Base-by-base conservation (phyloP, 2,888 invertebrate species). In the Chirona hameri region DNA sequence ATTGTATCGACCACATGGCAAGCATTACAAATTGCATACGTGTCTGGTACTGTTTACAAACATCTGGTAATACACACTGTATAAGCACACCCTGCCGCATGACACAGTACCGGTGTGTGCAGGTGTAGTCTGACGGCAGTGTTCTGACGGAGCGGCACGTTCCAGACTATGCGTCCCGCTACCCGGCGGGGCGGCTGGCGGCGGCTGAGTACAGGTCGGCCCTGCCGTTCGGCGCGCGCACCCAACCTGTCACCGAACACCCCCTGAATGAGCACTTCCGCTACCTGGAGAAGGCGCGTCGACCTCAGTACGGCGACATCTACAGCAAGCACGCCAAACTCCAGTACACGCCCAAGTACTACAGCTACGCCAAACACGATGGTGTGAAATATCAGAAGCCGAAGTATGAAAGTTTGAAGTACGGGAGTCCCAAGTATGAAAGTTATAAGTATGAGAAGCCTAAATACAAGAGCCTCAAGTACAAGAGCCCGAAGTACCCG, bases 261-360 rank as follows among this genome's bases (percentile, higher is more conserved):
- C 72, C 72, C 0, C 72, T 72, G 31, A 72, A 72, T 14, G 72
- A 72, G n/a, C 72, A 72, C 31, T 72, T 72, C 31, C 29, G 72
- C 27, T 27, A 72, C 9, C 31, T 72, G 31, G 31, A 29, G 15
- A 29, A 72, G 21, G 31, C 15, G 18, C 29, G 21, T 0, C 27
- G 27, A 3, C 18, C 15, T 15, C 9, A 72, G 72, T 72, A 72
- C 21, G 72, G 27, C 2, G 27, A 27, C 14, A 72, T 72, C 15
- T 72, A 72, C n/a, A 31, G 21, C 72, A 72, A 72, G 31, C 31
- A 29, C 18, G 5, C 9, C 15, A 72, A 72, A 14, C 72, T 72
- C 0, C 72, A 72, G 2, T 72, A 72, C 14, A 72, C 31, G 72
- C 72, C 72, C 14, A 72, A 72, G 31, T 72, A 72, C 31, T 72